A percentile compares a stretch with the other conserved stretches of the same genome.
These are phyloP conservation scores for Epizoanthus stellaris DNA, from an alignment of 92 coral and sea anemone genomes.

Conservation along the genomic window DNA sequence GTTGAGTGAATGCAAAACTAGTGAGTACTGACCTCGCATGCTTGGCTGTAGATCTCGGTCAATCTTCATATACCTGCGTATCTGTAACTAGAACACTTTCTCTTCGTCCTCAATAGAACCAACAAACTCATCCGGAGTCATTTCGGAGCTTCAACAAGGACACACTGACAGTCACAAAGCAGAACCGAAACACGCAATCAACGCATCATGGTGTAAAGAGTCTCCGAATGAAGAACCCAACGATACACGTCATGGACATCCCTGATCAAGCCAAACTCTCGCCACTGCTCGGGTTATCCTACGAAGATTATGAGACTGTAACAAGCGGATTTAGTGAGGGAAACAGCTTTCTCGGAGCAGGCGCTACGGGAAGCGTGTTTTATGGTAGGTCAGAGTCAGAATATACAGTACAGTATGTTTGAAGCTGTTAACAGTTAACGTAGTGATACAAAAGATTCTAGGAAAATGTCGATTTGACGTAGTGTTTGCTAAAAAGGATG, in stretches of 20 bases:
- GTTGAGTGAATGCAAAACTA: background rate
- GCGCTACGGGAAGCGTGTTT: conserved; percentile 6
- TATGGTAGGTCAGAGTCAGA: background rate
- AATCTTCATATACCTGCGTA: background rate
- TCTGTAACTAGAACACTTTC: background rate
- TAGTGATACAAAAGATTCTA: no score
- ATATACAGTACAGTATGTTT: no score
- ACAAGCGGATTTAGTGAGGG: conserved; percentile 24
- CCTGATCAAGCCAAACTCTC: background rate
- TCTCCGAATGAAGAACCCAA: background rate
- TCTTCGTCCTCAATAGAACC: background rate
- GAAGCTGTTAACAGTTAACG: no score
- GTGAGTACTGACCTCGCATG: background rate
- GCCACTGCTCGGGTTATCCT: conserved; percentile 17
- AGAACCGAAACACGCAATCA: background rate
- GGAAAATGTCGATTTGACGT: no score
- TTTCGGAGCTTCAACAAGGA: background rate
- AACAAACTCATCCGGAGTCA: background rate
- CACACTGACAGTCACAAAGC: background rate
- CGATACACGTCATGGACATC: background rate
- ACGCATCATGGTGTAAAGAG: no score
- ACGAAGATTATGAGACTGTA: conserved; percentile 17
- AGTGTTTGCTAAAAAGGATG: no score
- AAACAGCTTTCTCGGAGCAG: conserved; percentile 21
- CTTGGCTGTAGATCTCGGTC: background rate